A percentile compares a stretch with the other conserved stretches of the same genome.
phyloP scores from a whole-genome alignment of 2,888 invertebrate genomes.

The Oxytorus armatus region DNA sequence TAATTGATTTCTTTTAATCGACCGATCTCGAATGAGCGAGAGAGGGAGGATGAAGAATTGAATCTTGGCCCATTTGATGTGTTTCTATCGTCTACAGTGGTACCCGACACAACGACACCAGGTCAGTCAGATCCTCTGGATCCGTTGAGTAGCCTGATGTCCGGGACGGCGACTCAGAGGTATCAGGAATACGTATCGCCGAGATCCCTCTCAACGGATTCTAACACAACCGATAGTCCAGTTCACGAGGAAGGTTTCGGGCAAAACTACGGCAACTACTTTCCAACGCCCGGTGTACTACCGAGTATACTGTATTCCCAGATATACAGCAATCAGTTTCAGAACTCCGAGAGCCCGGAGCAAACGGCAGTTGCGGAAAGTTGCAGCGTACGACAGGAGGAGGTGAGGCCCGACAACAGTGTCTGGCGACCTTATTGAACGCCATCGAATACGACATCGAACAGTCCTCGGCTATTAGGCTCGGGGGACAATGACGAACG shows the following conservation, averaged over 20 bases:
- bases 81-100: conserved; percentile 83
- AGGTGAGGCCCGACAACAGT: conserved; percentile 82
- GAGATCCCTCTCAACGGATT: conserved; percentile 92
- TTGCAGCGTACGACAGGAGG: conserved; percentile 82
- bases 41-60: too few relatives aligned
- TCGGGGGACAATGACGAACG: conserved; percentile 38
- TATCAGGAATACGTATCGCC: conserved; percentile 85
- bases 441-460: conserved; percentile 25
- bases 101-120: conserved; percentile 90
- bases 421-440: conserved; percentile 83
- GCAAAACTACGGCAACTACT: conserved; percentile 88
- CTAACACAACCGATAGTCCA: conserved; percentile 93
- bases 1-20: too few relatives aligned
- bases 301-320: conserved; percentile 94
- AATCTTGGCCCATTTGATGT: neutral
- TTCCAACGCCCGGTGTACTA: conserved; percentile 89
- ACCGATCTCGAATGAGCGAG: too few relatives aligned
- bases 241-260: conserved; percentile 90
- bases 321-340: conserved; percentile 88
- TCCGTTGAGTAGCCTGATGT: conserved; percentile 80
- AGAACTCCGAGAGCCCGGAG: conserved; percentile 81
- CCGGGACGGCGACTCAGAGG: conserved; percentile 78
- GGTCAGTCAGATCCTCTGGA: conserved; percentile 82
- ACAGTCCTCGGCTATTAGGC: conserved; percentile 24
- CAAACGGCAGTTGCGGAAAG: conserved; percentile 81